A percentile compares a stretch with the other conserved stretches of the same genome.
These are phyloP conservation scores for Aphidius ervi DNA, from an alignment of 1,140 invertebrate genomes.

Conservation along the genomic window DNA sequence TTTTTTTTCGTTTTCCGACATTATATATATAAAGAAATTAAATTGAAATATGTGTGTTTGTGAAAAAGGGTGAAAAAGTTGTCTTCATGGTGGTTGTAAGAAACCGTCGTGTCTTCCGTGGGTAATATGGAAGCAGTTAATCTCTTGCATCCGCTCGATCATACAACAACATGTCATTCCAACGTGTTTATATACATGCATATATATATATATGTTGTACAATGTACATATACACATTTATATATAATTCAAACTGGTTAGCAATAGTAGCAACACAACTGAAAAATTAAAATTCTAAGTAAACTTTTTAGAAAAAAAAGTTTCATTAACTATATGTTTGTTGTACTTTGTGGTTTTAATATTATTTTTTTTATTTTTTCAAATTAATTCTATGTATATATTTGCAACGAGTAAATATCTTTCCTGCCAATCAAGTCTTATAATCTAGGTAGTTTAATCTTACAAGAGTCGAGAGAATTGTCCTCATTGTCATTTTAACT, in stretches of 20 bases:
- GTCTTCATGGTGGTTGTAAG: not conserved
- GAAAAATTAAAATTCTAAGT: not conserved
- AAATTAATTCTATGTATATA: not conserved
- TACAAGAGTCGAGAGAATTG: conserved; percentile 10
- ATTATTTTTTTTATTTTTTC: conserved; percentile 1
- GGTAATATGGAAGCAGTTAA: conserved; percentile 16
- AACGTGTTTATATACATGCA: not conserved
- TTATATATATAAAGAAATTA: conserved; percentile 18
- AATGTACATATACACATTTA: too few relatives aligned
- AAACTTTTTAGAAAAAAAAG: not conserved
- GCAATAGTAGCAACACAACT: not conserved
- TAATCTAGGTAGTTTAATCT: conserved; percentile 24
- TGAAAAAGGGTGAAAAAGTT: conserved; percentile 9
- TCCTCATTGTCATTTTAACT: conserved; percentile 12
- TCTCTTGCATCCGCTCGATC: conserved; percentile 20
- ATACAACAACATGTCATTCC: conserved; percentile 19
- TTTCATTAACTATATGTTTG: too few relatives aligned
- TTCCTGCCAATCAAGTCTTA: conserved; percentile 9
- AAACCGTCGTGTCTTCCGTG: not conserved
- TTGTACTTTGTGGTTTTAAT: not conserved
- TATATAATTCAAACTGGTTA: not conserved
- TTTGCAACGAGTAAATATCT: conserved; percentile 13
- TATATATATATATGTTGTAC: not conserved
- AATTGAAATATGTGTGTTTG: conserved; percentile 12
- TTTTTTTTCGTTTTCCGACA: not conserved